A percentile compares a stretch with the other conserved stretches of the same genome.
phyloP scores from a whole-genome alignment of 2,113 vertebrate species.

The Xenopus tropicalis region DNA sequence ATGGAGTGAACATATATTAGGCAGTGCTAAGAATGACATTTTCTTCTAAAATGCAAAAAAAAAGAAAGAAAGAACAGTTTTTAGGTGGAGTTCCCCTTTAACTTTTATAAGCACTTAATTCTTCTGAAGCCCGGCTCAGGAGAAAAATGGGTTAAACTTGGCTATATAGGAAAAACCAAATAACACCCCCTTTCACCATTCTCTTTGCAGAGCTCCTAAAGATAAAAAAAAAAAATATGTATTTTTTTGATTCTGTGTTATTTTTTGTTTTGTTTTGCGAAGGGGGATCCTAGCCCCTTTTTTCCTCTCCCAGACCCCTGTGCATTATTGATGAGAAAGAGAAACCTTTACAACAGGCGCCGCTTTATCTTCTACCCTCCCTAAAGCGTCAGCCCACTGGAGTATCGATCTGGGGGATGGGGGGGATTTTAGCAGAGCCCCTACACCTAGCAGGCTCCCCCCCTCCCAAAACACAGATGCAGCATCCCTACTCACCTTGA shows the following conservation, averaged over 20 bases:
- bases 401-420: constrained; percentile 24
- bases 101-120: too few relatives aligned
- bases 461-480: constrained; percentile 11
- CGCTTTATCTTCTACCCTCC: constrained; percentile 32
- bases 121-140: too few relatives aligned
- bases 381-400: constrained; percentile 31
- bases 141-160: too few relatives aligned
- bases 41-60: too few relatives aligned
- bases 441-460: neutral
- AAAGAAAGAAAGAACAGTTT: too few relatives aligned
- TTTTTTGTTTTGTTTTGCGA: constrained; percentile 6
- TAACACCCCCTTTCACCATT: neutral
- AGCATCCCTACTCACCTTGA: constrained; percentile 31
- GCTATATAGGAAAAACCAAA: neutral
- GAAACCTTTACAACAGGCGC: constrained; percentile 26
- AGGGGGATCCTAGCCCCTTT: constrained; percentile 27
- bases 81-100: too few relatives aligned
- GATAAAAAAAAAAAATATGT: constrained; percentile 1
- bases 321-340: constrained; percentile 34
- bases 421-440: constrained; percentile 34
- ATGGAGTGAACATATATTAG: too few relatives aligned
- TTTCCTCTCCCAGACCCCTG: constrained; percentile 36
- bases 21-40: too few relatives aligned
- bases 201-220: constrained; percentile 25
- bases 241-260: neutral